These are phyloP conservation scores for Brachionus calyciflorus DNA, from an alignment of 1,140 invertebrate genomes.

Conservation along the genomic window DNA sequence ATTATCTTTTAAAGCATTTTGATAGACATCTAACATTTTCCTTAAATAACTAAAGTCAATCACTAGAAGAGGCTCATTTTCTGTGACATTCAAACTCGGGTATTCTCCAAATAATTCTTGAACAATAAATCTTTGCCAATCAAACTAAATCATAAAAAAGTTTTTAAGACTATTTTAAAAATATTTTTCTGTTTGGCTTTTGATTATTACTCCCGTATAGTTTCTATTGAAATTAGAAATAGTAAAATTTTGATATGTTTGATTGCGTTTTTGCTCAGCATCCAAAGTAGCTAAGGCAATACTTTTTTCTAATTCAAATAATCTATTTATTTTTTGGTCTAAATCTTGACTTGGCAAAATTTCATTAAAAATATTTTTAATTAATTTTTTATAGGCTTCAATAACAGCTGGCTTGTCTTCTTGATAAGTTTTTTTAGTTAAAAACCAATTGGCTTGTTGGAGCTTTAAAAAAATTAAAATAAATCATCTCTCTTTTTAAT, in stretches of 20 bases:
- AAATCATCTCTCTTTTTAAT: neutral
- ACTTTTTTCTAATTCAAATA: constrained; percentile 26
- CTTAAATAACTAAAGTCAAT: constrained; percentile 32
- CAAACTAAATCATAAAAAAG: constrained; percentile 12
- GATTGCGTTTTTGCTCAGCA: constrained; percentile 38
- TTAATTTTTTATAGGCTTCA: constrained; percentile 19
- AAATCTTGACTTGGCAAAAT: neutral
- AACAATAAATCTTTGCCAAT: constrained; percentile 16
- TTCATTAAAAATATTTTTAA: constrained; percentile 21
- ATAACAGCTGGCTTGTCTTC: neutral
- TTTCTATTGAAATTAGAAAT: neutral
- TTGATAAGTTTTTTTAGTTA: constrained; percentile 26
- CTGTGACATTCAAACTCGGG: neutral
- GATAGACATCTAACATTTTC: neutral
- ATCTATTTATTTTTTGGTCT: neutral
- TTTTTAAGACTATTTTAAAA: neutral
- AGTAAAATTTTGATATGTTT: constrained; percentile 35
- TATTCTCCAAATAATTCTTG: neutral
- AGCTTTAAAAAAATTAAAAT: neutral
- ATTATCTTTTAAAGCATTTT: neutral
- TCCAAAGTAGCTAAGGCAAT: constrained; percentile 9
- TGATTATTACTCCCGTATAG: neutral
- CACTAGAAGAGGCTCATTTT: constrained; percentile 10
- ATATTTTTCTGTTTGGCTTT: neutral
- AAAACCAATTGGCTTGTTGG: constrained; percentile 40